A percentile compares a stretch with the other conserved stretches of the same genome.
Evolutionary conservation across 2,113 vertebrate species (phyloP).

Genomic region (Polypterus senegalus): DNA sequence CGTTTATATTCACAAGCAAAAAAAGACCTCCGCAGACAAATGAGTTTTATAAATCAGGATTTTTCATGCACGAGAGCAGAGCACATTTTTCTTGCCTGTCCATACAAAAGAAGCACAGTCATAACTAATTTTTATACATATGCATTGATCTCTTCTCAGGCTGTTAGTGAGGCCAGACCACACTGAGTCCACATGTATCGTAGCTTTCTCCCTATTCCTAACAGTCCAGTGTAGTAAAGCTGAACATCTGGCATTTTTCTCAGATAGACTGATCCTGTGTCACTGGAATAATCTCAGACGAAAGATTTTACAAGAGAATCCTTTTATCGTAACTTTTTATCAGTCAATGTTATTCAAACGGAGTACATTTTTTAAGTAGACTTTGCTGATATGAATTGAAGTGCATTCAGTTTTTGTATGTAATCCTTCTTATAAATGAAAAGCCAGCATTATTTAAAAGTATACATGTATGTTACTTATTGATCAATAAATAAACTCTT

Average conservation of each 20-base stretch:
- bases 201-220: slow-evolving; percentile 14
- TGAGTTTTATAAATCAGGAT: slow-evolving; percentile 10
- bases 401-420: no score
- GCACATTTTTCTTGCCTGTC: neutral
- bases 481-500: no score
- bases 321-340: no score
- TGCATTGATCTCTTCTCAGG: neutral
- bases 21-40: slow-evolving; percentile 12
- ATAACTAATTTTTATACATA: slow-evolving; percentile 3
- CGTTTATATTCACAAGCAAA: slow-evolving; percentile 9
- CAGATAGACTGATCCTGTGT: no score
- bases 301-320: no score
- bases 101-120: neutral
- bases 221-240: slow-evolving; percentile 25
- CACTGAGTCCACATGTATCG: slow-evolving; percentile 17
- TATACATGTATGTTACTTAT: no score
- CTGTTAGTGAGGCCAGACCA: slow-evolving; percentile 13
- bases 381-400: no score
- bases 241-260: slow-evolving; percentile 20
- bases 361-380: no score
- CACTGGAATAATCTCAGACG: no score
- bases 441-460: no score
- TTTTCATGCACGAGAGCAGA: neutral
- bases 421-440: no score
- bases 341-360: no score